phyloP scores from a whole-genome alignment of 2,888 invertebrate genomes.

The Hirtodrosophila alboralis region DNA sequence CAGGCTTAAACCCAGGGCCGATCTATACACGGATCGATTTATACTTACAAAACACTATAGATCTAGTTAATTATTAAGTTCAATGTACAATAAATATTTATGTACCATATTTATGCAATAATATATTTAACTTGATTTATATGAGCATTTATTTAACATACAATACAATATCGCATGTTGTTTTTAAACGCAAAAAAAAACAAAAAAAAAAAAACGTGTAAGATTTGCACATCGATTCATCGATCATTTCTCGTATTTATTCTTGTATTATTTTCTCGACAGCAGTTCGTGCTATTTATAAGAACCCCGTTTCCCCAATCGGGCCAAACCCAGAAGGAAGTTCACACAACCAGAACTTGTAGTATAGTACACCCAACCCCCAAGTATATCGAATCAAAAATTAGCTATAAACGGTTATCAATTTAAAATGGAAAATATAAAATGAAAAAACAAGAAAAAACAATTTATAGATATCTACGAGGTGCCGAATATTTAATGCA shows the following conservation, averaged over 20 bases:
- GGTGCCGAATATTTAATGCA: conserved; percentile 7
- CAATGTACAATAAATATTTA: conserved; percentile 39
- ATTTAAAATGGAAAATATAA: conserved; percentile 22
- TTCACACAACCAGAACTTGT: background rate
- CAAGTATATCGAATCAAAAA: conserved; percentile 31
- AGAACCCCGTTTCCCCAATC: conserved; percentile 16
- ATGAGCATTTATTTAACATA: conserved; percentile 17
- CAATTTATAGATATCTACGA: background rate
- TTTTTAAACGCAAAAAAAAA: conserved; percentile 10
- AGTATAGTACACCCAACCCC: conserved; percentile 1
- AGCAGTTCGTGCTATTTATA: conserved; percentile 58
- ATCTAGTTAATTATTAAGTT: conserved; percentile 39
- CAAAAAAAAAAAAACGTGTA: conserved; percentile 22
- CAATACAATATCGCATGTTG: conserved; percentile 10
- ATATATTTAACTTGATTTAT: conserved; percentile 33
- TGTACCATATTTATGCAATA: conserved; percentile 53
- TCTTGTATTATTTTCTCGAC: conserved; percentile 49
- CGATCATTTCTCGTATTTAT: conserved; percentile 64
- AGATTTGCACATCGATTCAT: conserved; percentile 55
- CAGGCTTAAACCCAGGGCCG: conserved; percentile 35
- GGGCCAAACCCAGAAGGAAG: conserved; percentile 18
- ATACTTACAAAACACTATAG: conserved; percentile 28
- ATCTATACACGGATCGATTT: conserved; percentile 38
- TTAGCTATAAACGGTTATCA: conserved; percentile 53
- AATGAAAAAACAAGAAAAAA: too few relatives aligned